These are phyloP conservation scores for Struthio camelus DNA, from an alignment of 2,113 vertebrate genomes.

Conservation along the genomic window DNA sequence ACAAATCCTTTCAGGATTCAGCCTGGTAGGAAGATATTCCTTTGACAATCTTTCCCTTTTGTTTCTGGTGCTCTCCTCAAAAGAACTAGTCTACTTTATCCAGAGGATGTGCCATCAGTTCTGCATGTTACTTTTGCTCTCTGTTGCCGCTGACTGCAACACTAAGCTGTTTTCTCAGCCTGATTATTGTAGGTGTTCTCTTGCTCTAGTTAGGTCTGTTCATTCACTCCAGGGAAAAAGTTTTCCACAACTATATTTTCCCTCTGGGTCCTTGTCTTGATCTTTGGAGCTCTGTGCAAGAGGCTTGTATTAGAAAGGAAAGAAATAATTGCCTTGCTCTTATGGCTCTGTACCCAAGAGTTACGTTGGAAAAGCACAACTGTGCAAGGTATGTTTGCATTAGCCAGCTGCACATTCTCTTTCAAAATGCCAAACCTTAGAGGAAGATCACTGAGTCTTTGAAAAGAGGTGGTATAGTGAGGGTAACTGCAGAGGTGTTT, in stretches of 20 bases:
- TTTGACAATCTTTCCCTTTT: not conserved
- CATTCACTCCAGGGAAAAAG: slow-evolving; percentile 16
- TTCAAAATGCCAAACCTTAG: not conserved
- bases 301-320: not conserved
- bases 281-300: not conserved
- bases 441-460: not conserved
- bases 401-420: accelerated
- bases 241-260: not conserved
- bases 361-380: not conserved
- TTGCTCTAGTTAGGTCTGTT: not conserved
- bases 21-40: not conserved
- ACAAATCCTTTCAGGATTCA: not conserved
- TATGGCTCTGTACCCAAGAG: not conserved
- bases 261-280: not conserved
- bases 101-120: not conserved
- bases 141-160: not conserved
- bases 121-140: accelerated
- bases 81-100: not conserved
- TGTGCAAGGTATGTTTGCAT: not conserved
- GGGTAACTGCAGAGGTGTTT: not conserved
- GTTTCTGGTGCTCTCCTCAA: not conserved
- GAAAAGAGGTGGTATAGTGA: not conserved
- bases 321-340: not conserved
- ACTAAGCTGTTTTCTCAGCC: not conserved
- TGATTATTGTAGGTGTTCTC: not conserved